These are phyloP conservation scores for Nanorana parkeri DNA, from an alignment of 2,113 vertebrate genomes.

Conservation along the genomic window DNA sequence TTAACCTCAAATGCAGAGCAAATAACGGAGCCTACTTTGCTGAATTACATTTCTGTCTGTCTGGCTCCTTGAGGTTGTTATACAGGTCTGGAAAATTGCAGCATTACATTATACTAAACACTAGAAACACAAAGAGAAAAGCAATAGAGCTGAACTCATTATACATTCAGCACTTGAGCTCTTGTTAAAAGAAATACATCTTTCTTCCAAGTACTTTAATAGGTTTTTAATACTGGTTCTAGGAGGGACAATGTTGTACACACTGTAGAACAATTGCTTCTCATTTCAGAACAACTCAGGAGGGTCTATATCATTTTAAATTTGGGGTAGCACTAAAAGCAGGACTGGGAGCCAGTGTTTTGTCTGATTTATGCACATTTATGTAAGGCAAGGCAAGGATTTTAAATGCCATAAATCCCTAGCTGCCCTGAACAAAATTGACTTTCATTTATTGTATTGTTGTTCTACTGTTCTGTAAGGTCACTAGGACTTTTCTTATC, in stretches of 20 bases:
- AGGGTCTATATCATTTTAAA: constrained; percentile 52
- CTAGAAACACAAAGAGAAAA: not conserved
- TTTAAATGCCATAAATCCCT: constrained; percentile 63
- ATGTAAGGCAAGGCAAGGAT: constrained; percentile 63
- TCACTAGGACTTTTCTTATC: constrained; percentile 26
- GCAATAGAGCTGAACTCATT: constrained; percentile 9
- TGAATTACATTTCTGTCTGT: too few relatives aligned
- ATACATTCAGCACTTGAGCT: not conserved
- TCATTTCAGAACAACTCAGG: constrained; percentile 26
- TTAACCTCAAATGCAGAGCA: too few relatives aligned
- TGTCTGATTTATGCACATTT: constrained; percentile 63
- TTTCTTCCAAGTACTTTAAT: constrained; percentile 44
- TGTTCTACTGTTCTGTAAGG: constrained; percentile 60
- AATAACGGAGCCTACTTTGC: too few relatives aligned
- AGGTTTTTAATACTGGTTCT: constrained; percentile 24
- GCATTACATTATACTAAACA: not conserved
- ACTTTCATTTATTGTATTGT: constrained; percentile 60
- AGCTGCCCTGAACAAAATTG: constrained; percentile 55
- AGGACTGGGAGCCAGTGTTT: constrained; percentile 50
- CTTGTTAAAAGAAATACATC: constrained; percentile 29
- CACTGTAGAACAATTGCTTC: constrained; percentile 34
- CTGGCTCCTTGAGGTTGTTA: too few relatives aligned
- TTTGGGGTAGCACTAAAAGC: constrained; percentile 57
- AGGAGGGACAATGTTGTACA: constrained; percentile 18
- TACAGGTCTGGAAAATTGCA: too few relatives aligned